Conservation (phyloP, 2,797 vertebrate genomes). For the Discoglossus pictus region DNA sequence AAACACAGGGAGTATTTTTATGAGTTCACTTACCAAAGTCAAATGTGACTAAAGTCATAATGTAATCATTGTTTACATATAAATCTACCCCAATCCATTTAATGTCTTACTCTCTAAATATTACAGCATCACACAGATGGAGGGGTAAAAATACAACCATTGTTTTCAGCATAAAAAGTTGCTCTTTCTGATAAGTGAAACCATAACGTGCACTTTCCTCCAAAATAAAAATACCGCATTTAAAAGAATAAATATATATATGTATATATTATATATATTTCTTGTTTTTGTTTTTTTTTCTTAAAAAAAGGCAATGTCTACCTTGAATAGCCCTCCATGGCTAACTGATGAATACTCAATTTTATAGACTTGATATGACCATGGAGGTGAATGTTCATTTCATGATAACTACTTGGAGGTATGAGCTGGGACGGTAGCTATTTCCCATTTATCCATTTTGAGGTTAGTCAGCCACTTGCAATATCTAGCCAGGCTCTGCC, state of each 20-base stretch:
- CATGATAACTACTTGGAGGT: not conserved
- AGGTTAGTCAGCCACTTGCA: not conserved
- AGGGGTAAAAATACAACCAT: not conserved
- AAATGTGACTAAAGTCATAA: too few species aligned
- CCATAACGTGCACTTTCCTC: conserved; percentile 28
- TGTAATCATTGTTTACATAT: too few species aligned
- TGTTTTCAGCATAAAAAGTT: not conserved
- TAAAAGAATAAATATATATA: conserved; percentile 53
- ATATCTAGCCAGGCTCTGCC: not conserved
- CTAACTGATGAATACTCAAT: conserved; percentile 48
- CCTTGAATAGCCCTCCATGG: conserved; percentile 38
- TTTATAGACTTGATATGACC: conserved; percentile 23
- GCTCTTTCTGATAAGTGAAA: conserved; percentile 32
- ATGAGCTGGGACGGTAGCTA: not conserved
- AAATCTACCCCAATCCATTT: too few species aligned
- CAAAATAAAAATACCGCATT: conserved; percentile 48
- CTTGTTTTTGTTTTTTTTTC: conserved; percentile 49
- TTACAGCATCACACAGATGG: not conserved
- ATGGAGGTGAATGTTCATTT: not conserved
- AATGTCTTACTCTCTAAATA: not conserved
- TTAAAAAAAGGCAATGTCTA: conserved; percentile 46
- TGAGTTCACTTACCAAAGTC: conserved; percentile 40
- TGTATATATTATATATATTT: conserved; percentile 52
- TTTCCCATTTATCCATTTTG: not conserved
- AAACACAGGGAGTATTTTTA: conserved; percentile 12